Percentiles rank a stretch among this genome's conserved stretches.
Conservation (phyloP, 2,113 vertebrate genomes). For the Pantherophis guttatus region DNA sequence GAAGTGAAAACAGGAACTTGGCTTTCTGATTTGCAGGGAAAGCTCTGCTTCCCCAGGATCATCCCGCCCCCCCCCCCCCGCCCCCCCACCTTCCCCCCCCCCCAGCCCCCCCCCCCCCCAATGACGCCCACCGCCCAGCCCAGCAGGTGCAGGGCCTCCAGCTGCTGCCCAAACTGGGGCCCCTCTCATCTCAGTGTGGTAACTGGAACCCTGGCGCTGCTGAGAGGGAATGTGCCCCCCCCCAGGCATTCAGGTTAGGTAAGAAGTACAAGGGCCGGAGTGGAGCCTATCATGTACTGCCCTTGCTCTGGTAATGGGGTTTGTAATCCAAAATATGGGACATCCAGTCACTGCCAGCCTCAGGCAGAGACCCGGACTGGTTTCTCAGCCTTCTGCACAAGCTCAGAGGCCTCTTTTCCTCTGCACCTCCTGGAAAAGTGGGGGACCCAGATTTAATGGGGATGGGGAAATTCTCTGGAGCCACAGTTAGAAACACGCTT, state of each 20-base stretch:
- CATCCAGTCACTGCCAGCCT: background rate
- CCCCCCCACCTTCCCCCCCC: too few species aligned
- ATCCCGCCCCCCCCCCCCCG: accelerated
- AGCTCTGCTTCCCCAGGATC: background rate
- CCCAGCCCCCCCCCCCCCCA: too few species aligned
- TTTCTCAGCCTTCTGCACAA: background rate
- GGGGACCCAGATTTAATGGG: background rate
- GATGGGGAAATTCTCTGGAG: background rate
- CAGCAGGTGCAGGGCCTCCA: background rate
- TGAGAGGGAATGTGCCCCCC: background rate
- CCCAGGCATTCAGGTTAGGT: background rate
- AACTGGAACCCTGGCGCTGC: background rate
- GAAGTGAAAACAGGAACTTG: background rate
- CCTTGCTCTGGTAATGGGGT: background rate
- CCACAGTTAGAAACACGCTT: background rate
- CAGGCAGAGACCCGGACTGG: background rate
- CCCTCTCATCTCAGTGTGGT: background rate
- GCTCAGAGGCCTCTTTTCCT: background rate
- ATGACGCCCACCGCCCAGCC: background rate
- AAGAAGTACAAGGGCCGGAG: background rate
- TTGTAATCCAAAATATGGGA: background rate
- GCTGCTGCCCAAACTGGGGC: background rate
- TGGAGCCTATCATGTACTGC: background rate
- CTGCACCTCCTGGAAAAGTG: background rate
- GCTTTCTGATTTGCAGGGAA: background rate